Base-by-base conservation (phyloP, 2,888 invertebrate genomes). In the Helobdella robusta region DNA sequence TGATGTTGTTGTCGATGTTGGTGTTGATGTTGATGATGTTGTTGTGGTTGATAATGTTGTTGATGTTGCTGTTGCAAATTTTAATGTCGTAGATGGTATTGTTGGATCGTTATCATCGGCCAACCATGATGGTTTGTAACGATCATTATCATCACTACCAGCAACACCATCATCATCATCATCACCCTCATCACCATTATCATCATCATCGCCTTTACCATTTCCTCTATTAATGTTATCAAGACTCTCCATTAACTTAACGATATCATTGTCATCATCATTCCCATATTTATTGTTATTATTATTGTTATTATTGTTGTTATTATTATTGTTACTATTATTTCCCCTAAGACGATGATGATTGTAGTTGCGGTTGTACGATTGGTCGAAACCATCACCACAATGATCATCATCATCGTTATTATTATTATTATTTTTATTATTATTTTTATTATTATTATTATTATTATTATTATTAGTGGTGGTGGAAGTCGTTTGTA, bases 131-230 rank as follows among this genome's bases (percentile, higher is more conserved):
- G 44, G 11, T 40, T 40, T 15, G 11, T 50, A 4, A 50, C 25
- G 23, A 50, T 18, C 50, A 50, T 30, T 25, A 28, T 30, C 36
- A 59, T 59, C 40, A 23, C 36, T 36, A 20, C 18, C 40, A 36
- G 20, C n/a, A 36, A 44, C 25, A 44, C 46, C 60, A 44, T 44
- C 60, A 28, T 60, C 44, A 60, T 5, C 60, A 23, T 60, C 46
- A 60, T 25, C 2, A 25, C 25, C 35, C 23, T 60, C 60, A n/a
- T 60, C 60, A n/a, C 46, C 44, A 40, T 20, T 40, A 5, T 35
- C 60, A 60, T 44, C 60, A 50, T 40, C 40, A 40, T 40, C 40
- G 40, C 40, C 40, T 15, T 18, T 15, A 40, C 40, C 8, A 40
- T 18, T 40, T 40, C 50, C 50, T 8, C 18, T 25, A 50, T 18